Evolutionary conservation across 2,888 invertebrate species (phyloP), one percentile per base, ranked within the genome.

Genomic region (Microctonus hyperodae): DNA sequence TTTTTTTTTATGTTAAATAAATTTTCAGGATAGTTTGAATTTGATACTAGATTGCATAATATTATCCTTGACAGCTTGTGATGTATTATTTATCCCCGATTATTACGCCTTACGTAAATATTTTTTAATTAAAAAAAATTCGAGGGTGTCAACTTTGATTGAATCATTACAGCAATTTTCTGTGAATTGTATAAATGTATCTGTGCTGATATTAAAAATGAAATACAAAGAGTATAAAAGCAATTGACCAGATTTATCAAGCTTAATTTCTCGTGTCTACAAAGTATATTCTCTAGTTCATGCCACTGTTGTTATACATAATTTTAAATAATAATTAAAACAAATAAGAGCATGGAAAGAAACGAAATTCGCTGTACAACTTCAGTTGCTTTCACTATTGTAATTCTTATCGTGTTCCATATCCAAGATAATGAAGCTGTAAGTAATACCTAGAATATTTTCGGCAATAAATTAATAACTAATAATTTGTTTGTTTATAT

Each of bases 341-440:
- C n/a, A 37, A 37, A 58, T 37, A 51, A 16, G 37, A 37, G 20
- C 50, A 23, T 23, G 50, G 35, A 58, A 16, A 57, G 20, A 64
- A 57, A 10, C 33, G 16, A 20, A 33, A 35, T 56, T n/a, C 4
- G 31, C n/a, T 7, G n/a, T 35, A 20, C 33, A 20, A 33, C 20
- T 48, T 13, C 50, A 10, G 16, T 33, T 79, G 79, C 79, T 79
- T 66, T 65, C 25, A 51, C 33, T 23, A 37, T 35, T 64, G 61
- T 22, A 55, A 61, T 20, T 66, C 11, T 60, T 31, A 60, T n/a
- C 64, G 66, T 28, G 68, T 66, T 28, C 48, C 16, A 59, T 25
- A 35, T 64, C 68, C 72, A 48, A 64, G 86, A 81, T 88, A 87
- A 67, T 87, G 86, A 87, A 79, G 77, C 86, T 77, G 87, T 88